Percentiles rank a stretch among this genome's conserved stretches.
Evolutionary conservation across 2,888 invertebrate genomes (phyloP).

Genomic region (Parnassius smintheus): DNA sequence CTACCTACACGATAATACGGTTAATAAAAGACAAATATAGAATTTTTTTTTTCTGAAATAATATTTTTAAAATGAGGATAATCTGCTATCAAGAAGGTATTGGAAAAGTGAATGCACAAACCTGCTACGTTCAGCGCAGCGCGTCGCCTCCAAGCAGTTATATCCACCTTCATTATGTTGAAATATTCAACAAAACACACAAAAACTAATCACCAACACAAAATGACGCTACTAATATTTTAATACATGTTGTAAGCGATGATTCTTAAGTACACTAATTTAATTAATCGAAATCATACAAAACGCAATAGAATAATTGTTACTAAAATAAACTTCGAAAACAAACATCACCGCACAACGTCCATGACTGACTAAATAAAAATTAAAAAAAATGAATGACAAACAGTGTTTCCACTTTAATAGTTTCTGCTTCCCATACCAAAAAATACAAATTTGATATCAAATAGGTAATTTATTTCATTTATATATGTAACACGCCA

Average conservation of each 20-base stretch:
- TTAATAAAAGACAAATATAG: neutral
- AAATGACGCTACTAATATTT: constrained; percentile 43
- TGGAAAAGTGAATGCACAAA: constrained; percentile 45
- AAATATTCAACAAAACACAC: constrained; percentile 59
- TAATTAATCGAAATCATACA: constrained; percentile 49
- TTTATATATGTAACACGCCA: too few species aligned
- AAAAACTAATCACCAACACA: constrained; percentile 44
- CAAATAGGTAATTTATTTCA: too few species aligned
- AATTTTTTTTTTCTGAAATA: neutral
- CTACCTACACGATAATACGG: neutral
- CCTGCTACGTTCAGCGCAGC: constrained; percentile 64
- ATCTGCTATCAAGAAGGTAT: neutral
- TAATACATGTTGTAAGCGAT: constrained; percentile 47
- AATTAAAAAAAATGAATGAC: constrained; percentile 10
- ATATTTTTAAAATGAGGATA: neutral
- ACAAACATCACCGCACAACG: constrained; percentile 47
- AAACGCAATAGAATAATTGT: constrained; percentile 46
- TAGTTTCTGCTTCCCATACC: too few species aligned
- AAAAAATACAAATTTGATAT: too few species aligned
- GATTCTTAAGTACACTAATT: constrained; percentile 36
- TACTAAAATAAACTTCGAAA: constrained; percentile 54
- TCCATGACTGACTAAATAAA: constrained; percentile 44
- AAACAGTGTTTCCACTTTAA: neutral
- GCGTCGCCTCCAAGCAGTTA: constrained; percentile 63
- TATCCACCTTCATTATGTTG: constrained; percentile 71